Evolutionary conservation across 2,113 vertebrate genomes (phyloP).

Genomic region (Halichoerus grypus): DNA sequence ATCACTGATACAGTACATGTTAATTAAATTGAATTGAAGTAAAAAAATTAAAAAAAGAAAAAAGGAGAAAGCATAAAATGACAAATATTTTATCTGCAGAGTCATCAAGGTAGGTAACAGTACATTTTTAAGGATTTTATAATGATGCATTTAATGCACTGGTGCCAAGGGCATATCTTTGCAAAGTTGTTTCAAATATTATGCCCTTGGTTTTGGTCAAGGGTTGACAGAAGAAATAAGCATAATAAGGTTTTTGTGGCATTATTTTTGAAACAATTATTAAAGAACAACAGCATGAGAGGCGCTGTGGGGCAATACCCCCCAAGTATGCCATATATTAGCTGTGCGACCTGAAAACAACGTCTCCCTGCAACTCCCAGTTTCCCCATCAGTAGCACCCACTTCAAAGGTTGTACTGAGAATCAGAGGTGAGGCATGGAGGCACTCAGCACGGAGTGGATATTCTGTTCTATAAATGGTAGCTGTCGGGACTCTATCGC

Average conservation of each 20-base stretch:
- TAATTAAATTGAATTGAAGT: neutral
- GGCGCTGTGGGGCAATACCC: neutral
- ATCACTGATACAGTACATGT: neutral
- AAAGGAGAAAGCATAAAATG: neutral
- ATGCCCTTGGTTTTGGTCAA: neutral
- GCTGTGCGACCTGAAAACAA: neutral
- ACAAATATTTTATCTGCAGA: neutral
- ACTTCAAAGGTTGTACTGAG: neutral
- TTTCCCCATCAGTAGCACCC: neutral
- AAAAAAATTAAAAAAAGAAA: neutral
- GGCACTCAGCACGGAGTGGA: too few relatives aligned
- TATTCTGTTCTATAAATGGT: neutral
- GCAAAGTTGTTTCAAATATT: neutral
- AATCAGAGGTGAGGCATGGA: neutral
- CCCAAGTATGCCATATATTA: neutral
- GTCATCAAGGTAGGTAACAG: neutral
- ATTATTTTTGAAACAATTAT: neutral
- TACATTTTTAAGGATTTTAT: neutral
- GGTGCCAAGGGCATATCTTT: neutral
- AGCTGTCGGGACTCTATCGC: neutral
- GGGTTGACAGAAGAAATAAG: neutral
- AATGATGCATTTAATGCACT: neutral
- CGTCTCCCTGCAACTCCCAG: neutral
- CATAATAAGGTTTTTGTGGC: neutral
- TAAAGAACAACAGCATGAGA: neutral